Evolutionary conservation across 2,888 invertebrate species (phyloP).

Genomic region (Caenorhabditis macrosperma): DNA sequence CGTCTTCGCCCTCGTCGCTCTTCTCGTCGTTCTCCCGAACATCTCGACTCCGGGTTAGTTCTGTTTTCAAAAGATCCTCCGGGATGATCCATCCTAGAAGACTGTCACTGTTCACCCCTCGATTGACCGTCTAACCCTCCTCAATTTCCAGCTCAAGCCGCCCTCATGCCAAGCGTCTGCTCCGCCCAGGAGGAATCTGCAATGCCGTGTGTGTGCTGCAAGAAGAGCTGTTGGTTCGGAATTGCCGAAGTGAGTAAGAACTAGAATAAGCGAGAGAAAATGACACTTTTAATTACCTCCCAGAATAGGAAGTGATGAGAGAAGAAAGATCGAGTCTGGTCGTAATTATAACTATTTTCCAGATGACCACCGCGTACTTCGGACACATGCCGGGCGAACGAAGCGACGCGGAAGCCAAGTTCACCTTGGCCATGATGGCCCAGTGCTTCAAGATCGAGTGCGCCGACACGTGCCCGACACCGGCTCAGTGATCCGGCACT

Average conservation of each 20-base stretch:
- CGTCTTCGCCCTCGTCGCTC: neutral
- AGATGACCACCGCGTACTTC: constrained; percentile 54
- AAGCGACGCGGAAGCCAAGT: constrained; percentile 32
- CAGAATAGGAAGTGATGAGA: neutral
- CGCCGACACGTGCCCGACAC: constrained; percentile 21
- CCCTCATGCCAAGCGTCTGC: constrained; percentile 43
- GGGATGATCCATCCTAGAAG: neutral
- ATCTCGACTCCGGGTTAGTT: constrained; percentile 11
- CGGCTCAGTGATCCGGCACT: neutral
- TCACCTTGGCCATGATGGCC: constrained; percentile 48
- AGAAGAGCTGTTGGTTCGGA: constrained; percentile 40
- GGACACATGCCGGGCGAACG: constrained; percentile 52
- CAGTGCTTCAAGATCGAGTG: constrained; percentile 39
- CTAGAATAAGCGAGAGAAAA: neutral
- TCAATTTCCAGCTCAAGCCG: constrained; percentile 18
- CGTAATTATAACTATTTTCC: neutral
- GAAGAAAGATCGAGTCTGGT: neutral
- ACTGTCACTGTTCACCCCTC: too few relatives aligned
- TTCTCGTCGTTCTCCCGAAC: neutral
- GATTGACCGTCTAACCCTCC: neutral
- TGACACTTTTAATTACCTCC: constrained; percentile 1
- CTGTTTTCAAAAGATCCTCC: neutral
- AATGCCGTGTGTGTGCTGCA: constrained; percentile 45
- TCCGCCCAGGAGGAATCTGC: constrained; percentile 13
- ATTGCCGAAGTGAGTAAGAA: constrained; percentile 43